These are phyloP conservation scores for Tauraco hartlaubi DNA, from an alignment of 2,797 vertebrate species.

Conservation along the genomic window DNA sequence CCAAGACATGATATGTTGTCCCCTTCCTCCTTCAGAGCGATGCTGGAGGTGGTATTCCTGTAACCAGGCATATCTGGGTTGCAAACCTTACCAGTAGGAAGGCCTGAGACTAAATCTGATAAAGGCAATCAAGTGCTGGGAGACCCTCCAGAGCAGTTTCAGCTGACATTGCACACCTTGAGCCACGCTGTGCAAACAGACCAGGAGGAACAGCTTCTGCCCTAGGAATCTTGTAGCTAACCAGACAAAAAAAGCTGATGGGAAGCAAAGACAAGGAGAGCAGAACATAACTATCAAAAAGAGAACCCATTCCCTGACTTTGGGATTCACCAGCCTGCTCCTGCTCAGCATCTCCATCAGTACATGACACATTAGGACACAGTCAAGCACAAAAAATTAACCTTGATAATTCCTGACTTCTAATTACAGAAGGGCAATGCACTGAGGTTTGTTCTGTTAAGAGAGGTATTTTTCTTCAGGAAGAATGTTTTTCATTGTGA, in stretches of 20 bases:
- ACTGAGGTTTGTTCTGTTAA: neutral
- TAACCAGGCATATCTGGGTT: neutral
- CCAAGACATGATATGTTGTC: accelerated
- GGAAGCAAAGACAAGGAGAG: neutral
- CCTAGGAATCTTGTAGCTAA: neutral
- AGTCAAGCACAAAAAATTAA: neutral
- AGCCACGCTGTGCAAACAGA: neutral
- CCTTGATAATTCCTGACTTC: neutral
- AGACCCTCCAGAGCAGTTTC: neutral
- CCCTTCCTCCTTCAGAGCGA: neutral
- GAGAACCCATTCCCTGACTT: neutral
- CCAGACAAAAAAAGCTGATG: neutral
- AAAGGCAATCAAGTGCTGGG: neutral
- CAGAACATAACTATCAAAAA: neutral
- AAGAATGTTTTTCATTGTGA: neutral
- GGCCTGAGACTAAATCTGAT: neutral
- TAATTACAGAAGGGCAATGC: accelerated
- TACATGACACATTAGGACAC: accelerated
- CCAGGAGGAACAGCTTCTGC: neutral
- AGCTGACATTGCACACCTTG: neutral
- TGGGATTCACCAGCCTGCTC: neutral
- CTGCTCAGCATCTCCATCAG: neutral
- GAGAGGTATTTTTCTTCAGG: neutral
- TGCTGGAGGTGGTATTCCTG: neutral
- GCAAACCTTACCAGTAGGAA: neutral